phyloP scores from a whole-genome alignment of 2,888 invertebrate genomes.

The Cephus pygmeus region DNA sequence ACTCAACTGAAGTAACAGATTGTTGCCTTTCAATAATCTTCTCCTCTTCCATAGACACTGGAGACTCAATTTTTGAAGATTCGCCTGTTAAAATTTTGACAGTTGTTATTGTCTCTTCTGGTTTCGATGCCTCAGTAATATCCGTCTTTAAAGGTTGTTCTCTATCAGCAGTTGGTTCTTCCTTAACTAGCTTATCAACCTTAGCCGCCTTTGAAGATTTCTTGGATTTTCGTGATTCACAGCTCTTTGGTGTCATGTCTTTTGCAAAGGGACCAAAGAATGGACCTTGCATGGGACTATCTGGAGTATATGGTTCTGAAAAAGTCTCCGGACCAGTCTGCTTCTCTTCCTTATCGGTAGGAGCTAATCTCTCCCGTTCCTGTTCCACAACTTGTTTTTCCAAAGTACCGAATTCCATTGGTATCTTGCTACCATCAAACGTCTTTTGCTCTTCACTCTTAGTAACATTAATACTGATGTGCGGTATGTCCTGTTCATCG shows the following conservation, averaged over 20 bases:
- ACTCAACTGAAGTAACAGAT: conserved; percentile 23
- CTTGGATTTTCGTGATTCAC: conserved; percentile 11
- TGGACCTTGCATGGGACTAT: conserved; percentile 42
- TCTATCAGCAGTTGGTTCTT: conserved; percentile 6
- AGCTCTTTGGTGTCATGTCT: conserved; percentile 36
- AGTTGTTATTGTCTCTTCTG: not conserved
- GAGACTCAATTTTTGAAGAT: not conserved
- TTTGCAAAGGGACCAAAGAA: conserved; percentile 51
- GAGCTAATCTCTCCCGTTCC: not conserved
- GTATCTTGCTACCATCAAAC: conserved; percentile 37
- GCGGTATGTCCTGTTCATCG: conserved; percentile 77
- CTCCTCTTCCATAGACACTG: not conserved
- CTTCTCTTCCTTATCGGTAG: not conserved
- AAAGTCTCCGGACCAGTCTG: not conserved
- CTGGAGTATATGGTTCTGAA: conserved; percentile 25
- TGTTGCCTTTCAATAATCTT: not conserved
- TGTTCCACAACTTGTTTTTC: not conserved
- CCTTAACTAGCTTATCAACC: conserved; percentile 7
- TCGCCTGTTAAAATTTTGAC: not conserved
- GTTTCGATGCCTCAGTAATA: not conserved
- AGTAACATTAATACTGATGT: conserved; percentile 76
- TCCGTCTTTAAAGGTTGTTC: not conserved
- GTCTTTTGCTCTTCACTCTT: conserved; percentile 70
- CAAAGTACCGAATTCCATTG: not conserved
- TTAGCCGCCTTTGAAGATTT: not conserved